Conservation (phyloP, 1,140 invertebrate species). For the Lordiphosa clarofinis region DNA sequence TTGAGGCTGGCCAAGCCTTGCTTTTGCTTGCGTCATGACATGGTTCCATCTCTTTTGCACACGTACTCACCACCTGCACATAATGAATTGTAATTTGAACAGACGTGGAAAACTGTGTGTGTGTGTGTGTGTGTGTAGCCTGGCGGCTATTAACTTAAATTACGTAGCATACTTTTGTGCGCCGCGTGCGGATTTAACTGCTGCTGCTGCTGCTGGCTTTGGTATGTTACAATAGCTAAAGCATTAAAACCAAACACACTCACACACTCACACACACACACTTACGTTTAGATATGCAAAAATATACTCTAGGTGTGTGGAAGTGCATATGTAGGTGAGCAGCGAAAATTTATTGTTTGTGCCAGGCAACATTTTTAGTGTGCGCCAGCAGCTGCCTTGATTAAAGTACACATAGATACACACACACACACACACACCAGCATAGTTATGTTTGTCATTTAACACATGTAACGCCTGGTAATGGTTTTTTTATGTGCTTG, state of each 20-base stretch:
- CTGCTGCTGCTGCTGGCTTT: conserved; percentile 17
- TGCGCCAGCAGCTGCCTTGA: conserved; percentile 42
- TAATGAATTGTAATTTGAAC: conserved; percentile 77
- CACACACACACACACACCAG: conserved; percentile 33
- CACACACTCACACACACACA: conserved; percentile 5
- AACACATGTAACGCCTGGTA: conserved; percentile 58
- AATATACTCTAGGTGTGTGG: background rate
- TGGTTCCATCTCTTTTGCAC: conserved; percentile 1
- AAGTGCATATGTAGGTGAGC: conserved; percentile 10
- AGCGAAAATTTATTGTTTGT: conserved; percentile 60
- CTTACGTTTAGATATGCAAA: conserved; percentile 1
- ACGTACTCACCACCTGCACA: conserved; percentile 26
- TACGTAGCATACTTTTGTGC: conserved; percentile 69
- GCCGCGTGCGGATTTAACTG: conserved; percentile 55
- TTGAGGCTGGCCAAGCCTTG: conserved; percentile 24
- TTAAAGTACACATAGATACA: conserved; percentile 42
- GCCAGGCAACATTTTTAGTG: conserved; percentile 49
- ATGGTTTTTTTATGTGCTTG: conserved; percentile 38
- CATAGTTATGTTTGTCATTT: conserved; percentile 61
- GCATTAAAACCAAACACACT: conserved; percentile 53
- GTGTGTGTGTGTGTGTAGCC: conserved; percentile 5
- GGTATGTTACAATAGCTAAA: conserved; percentile 27
- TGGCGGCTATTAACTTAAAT: conserved; percentile 69
- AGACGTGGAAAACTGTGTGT: conserved; percentile 34
- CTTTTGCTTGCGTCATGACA: conserved; percentile 36